Percentiles rank a stretch among this genome's conserved stretches.
These are phyloP conservation scores for Andrena haemorrhoa DNA, from an alignment of 2,888 invertebrate genomes.

Conservation along the genomic window DNA sequence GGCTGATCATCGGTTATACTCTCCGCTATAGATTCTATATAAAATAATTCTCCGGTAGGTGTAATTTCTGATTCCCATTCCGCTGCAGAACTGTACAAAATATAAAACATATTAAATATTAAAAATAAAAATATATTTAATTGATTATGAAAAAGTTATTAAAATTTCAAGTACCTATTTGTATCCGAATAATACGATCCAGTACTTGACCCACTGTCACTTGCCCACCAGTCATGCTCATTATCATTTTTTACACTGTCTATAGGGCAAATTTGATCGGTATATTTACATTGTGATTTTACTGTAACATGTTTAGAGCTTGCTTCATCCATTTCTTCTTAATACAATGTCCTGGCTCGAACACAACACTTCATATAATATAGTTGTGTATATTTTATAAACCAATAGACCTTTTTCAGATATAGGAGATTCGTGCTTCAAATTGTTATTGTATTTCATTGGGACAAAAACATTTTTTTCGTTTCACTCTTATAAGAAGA, in stretches of 20 bases:
- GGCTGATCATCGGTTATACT: constrained; percentile 58
- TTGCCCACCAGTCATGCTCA: constrained; percentile 83
- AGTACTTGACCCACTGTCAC: constrained; percentile 82
- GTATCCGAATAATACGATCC: constrained; percentile 83
- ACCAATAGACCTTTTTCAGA: neutral
- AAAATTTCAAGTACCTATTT: constrained; percentile 75
- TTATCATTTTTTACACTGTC: constrained; percentile 72
- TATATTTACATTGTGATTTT: constrained; percentile 51
- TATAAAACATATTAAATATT: constrained; percentile 18
- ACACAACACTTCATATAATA: neutral
- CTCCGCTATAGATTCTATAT: constrained; percentile 79
- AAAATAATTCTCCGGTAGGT: constrained; percentile 80
- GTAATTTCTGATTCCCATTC: constrained; percentile 82
- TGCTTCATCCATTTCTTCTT: constrained; percentile 39
- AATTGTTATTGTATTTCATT: neutral
- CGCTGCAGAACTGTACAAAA: constrained; percentile 76
- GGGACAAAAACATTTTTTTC: constrained; percentile 2
- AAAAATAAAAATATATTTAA: constrained; percentile 4
- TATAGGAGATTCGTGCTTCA: neutral
- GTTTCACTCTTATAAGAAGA: constrained; percentile 11
- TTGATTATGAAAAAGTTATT: neutral
- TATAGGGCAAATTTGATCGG: constrained; percentile 34
- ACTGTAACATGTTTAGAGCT: constrained; percentile 24
- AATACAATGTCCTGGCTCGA: neutral
- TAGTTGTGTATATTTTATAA: constrained; percentile 1